Evolutionary conservation across 2,888 invertebrate species (phyloP).

Genomic region (Sinodicranocentrus sp.): DNA sequence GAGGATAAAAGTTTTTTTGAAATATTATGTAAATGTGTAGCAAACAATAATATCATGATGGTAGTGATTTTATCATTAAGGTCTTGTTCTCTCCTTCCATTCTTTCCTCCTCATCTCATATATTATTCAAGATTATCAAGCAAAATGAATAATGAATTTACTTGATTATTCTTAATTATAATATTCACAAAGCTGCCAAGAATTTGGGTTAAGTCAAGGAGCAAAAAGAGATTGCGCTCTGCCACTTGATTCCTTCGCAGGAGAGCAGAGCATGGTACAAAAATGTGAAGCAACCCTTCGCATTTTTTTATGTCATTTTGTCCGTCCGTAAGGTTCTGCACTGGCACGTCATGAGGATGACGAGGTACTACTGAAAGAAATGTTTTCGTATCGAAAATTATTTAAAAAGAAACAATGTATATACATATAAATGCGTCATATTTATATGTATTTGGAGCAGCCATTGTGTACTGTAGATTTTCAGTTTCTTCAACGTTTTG

Average conservation of each 20-base stretch:
- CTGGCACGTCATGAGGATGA: neutral
- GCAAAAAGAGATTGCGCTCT: constrained; percentile 30
- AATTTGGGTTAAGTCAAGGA: constrained; percentile 60
- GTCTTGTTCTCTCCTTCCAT: constrained; percentile 6
- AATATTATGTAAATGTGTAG: neutral
- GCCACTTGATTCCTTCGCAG: neutral
- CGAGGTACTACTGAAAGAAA: neutral
- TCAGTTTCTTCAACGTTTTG: constrained; percentile 14
- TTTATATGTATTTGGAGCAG: neutral
- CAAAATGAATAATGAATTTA: constrained; percentile 10
- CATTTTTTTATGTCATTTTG: neutral
- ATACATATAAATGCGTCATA: neutral
- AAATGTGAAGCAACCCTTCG: constrained; percentile 17
- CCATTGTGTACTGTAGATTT: neutral
- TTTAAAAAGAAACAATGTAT: neutral
- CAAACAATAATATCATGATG: constrained; percentile 30
- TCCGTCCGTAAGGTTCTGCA: neutral
- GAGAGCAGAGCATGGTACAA: constrained; percentile 10
- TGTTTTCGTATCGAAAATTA: constrained; percentile 1
- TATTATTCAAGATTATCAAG: neutral
- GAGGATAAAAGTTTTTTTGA: neutral
- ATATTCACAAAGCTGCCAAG: constrained; percentile 34
- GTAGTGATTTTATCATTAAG: constrained; percentile 27
- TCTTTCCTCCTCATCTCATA: neutral
- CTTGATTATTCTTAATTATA: constrained; percentile 53